These are phyloP conservation scores for Tenthredo notha DNA, from an alignment of 2,888 invertebrate genomes.

Conservation along the genomic window DNA sequence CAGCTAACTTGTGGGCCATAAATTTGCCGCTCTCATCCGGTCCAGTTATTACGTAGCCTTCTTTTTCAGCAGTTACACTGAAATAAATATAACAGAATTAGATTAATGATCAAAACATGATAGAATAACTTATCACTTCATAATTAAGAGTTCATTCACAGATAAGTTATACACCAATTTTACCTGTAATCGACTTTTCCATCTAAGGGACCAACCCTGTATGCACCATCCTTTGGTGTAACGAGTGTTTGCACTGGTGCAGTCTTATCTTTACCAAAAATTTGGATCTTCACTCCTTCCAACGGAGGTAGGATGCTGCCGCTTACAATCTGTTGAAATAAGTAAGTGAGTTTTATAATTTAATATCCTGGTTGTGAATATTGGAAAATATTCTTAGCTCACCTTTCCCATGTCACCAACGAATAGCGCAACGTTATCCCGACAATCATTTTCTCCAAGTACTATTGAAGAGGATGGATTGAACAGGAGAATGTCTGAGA, in stretches of 20 bases:
- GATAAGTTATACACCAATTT: constrained; percentile 14
- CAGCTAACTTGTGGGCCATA: constrained; percentile 93
- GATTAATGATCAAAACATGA: neutral
- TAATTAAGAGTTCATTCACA: neutral
- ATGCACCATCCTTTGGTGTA: constrained; percentile 87
- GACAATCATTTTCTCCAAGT: constrained; percentile 85
- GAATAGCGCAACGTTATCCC: constrained; percentile 83
- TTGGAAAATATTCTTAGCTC: constrained; percentile 9
- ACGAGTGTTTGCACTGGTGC: constrained; percentile 70
- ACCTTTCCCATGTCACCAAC: constrained; percentile 81
- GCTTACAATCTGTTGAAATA: constrained; percentile 69
- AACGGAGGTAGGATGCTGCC: constrained; percentile 71
- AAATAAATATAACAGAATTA: constrained; percentile 50
- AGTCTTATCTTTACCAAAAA: constrained; percentile 72
- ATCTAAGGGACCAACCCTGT: constrained; percentile 92
- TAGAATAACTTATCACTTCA: neutral
- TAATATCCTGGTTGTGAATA: neutral
- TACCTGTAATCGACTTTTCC: constrained; percentile 84
- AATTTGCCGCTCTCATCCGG: constrained; percentile 87
- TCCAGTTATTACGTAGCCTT: constrained; percentile 91
- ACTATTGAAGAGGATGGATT: constrained; percentile 82
- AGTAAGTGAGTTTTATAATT: neutral
- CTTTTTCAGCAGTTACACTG: constrained; percentile 88
- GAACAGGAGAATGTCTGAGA: constrained; percentile 87
- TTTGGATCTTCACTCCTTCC: constrained; percentile 71